Evolutionary conservation across 2,113 vertebrate genomes (phyloP).

Genomic region (Brachionichthys hirsutus): DNA sequence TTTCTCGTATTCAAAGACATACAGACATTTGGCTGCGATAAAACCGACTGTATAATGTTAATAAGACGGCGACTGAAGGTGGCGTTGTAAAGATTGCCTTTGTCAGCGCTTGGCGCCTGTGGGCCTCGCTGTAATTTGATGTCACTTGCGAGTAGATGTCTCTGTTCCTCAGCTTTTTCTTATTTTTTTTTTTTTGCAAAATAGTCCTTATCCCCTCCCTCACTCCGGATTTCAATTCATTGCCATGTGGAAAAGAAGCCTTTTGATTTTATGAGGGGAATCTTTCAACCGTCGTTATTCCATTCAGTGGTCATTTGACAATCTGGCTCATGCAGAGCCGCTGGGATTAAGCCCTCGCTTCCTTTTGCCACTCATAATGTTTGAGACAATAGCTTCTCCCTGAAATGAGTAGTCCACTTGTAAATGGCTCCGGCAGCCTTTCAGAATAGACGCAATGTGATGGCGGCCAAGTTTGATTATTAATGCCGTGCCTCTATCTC

Average conservation of each 20-base stretch:
- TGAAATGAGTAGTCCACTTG: conserved; percentile 31
- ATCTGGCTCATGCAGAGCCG: not conserved
- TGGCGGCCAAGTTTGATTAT: conserved; percentile 66
- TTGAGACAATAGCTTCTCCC: conserved; percentile 2
- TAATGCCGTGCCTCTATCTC: conserved; percentile 72
- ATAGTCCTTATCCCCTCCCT: conserved; percentile 13
- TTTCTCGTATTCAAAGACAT: conserved; percentile 44
- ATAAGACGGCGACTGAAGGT: conserved; percentile 48
- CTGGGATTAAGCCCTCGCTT: not conserved
- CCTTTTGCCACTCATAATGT: not conserved
- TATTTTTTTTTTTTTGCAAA: too few species aligned
- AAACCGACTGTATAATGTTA: conserved; percentile 56
- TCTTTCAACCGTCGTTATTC: conserved; percentile 16
- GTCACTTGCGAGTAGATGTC: conserved; percentile 34
- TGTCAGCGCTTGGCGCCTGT: conserved; percentile 33
- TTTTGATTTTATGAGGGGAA: conserved; percentile 40
- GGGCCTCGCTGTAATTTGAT: conserved; percentile 27
- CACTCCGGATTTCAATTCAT: conserved; percentile 24
- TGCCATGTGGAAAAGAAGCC: conserved; percentile 18
- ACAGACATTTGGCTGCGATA: conserved; percentile 34
- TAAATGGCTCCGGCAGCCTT: conserved; percentile 32
- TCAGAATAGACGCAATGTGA: conserved; percentile 42
- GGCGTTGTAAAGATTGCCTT: conserved; percentile 50
- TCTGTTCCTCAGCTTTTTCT: conserved; percentile 43
- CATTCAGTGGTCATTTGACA: conserved; percentile 26